Base-by-base conservation (phyloP, 2,797 vertebrate species). In the Sebastes cheni region DNA sequence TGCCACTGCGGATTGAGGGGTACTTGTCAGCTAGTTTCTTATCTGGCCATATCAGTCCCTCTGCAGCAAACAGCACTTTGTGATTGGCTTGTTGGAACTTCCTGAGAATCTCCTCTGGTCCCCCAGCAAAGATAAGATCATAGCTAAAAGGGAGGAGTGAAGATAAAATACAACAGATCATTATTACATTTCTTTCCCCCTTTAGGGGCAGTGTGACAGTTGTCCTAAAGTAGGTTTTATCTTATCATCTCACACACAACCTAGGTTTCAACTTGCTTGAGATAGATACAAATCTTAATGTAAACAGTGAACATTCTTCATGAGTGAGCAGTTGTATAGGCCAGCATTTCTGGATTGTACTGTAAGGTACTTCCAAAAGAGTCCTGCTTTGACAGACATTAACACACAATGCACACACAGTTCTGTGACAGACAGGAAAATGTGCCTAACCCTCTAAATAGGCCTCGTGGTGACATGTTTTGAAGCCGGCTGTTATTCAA, bases 11-110 rank as follows among this genome's bases (percentile, higher is more conserved):
- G 54, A 99, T 95, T 46, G 95, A 74, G 2, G 99, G 99, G 83
- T 99, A 99, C 89, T 97, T 99, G 74, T 99, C 98, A 42, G 93
- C 94, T 11, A 99, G 93, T 65, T 94, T 94, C 84, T 97, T 97
- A 93, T 99, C 98, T 0, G 98, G 99, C 99, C 99, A 99, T 81
- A 99, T 90, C 34, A 98, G 89, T 22, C 96, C 97, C 82, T 99
- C 98, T 39, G 98, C 98, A 75, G 97, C 96, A 87, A 99, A 99
- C 54, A 99, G 89, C 54, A 99, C 96, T 89, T 97, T 98, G 91
- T 99, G 97, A 88, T 97, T 98, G 27, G 91, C 84, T 81, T 98
- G 96, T 65, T 96, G 96, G 89, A 99, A 99, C 88, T 99, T 99
- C 93, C 92, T 97, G 25, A 99, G 94, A 64, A 98, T 93, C 84